phyloP scores from a whole-genome alignment of 2,113 vertebrate genomes.

The Nanorana parkeri region DNA sequence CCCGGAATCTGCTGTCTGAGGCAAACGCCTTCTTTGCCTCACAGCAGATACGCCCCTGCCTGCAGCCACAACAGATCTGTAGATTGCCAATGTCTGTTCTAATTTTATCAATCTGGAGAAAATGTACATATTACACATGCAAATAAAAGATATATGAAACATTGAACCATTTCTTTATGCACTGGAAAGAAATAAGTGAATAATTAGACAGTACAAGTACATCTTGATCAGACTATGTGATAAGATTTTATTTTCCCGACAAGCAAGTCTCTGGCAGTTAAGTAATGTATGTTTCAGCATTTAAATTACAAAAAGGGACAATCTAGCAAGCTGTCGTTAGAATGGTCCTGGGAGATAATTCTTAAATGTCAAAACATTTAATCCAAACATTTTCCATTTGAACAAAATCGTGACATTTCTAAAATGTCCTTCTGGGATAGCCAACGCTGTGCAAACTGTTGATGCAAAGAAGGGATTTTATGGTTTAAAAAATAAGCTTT shows the following conservation, averaged over 20 bases:
- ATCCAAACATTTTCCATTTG: constrained; percentile 53
- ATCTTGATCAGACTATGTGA: constrained; percentile 18
- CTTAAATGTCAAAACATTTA: constrained; percentile 58
- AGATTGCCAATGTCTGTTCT: no score
- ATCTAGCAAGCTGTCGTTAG: constrained; percentile 30
- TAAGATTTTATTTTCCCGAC: constrained; percentile 18
- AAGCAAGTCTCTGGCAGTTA: constrained; percentile 14
- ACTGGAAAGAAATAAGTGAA: constrained; percentile 6
- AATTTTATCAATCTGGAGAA: no score
- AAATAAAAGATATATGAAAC: neutral
- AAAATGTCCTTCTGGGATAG: constrained; percentile 51
- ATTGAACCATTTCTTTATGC: neutral
- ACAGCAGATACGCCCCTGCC: no score
- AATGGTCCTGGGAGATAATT: constrained; percentile 52
- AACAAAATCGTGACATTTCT: constrained; percentile 51
- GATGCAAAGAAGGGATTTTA: constrained; percentile 31
- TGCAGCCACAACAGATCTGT: no score
- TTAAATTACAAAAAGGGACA: constrained; percentile 50
- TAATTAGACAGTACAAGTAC: constrained; percentile 15
- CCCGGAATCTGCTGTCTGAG: no score
- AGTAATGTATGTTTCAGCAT: constrained; percentile 49
- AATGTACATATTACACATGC: no score
- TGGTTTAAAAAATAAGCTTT: neutral
- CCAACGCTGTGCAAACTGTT: neutral
- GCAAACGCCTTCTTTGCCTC: no score